Evolutionary conservation across 2,888 invertebrate species (phyloP).

Genomic region (Linhomoeus sp.): DNA sequence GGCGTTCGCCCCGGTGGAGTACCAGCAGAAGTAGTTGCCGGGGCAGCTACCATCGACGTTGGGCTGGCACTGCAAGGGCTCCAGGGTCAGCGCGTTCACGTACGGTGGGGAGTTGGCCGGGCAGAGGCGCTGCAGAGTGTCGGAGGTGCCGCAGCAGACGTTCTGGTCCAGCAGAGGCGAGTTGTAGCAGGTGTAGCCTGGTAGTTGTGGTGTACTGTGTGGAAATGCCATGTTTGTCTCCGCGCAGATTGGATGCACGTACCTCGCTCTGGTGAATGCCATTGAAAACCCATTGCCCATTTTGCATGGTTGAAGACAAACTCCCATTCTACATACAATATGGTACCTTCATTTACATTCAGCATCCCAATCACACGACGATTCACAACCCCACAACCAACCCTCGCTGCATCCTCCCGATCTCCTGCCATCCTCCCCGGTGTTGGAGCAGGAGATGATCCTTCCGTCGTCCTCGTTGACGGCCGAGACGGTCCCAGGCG

Average conservation of each 20-base stretch:
- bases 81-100: conserved; percentile 24
- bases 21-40: conserved; percentile 27
- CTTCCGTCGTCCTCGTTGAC: conserved; percentile 19
- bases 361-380: too few species aligned
- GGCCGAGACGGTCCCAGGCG: conserved; percentile 18
- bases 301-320: too few species aligned
- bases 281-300: too few species aligned
- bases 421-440: conserved; percentile 1
- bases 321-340: too few species aligned
- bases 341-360: too few species aligned
- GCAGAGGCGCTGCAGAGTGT: conserved; percentile 11
- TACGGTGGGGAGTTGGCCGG: conserved; percentile 23
- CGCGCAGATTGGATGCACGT: background rate
- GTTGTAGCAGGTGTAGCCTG: conserved; percentile 24
- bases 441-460: conserved; percentile 20
- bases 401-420: background rate
- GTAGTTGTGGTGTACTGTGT: too few species aligned
- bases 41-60: conserved; percentile 25
- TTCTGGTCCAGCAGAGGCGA: conserved; percentile 22
- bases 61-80: conserved; percentile 26
- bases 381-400: too few species aligned
- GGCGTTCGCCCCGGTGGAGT: conserved; percentile 20
- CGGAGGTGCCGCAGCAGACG: conserved; percentile 19
- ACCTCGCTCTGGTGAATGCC: too few species aligned
- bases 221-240: conserved; percentile 15